Conservation (phyloP, 2,888 invertebrate species). For the Tigriopus californicus region DNA sequence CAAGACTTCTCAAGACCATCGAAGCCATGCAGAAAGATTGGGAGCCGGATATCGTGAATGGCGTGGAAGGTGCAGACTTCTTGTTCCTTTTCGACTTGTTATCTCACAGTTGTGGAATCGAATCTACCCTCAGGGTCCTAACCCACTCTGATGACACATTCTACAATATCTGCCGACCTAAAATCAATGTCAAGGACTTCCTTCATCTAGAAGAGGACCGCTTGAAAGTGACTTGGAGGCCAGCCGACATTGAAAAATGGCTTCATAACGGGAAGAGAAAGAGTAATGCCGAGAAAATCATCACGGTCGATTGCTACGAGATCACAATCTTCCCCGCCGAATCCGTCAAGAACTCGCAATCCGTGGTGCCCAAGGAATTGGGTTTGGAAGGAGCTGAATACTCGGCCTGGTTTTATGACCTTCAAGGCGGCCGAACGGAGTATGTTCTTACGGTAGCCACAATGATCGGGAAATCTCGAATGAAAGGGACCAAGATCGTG, state of each 20-base stretch:
- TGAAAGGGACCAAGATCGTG: conserved; percentile 9
- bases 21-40: not conserved
- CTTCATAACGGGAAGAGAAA: not conserved
- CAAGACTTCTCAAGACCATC: not conserved
- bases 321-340: conserved; percentile 14
- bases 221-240: conserved; percentile 7
- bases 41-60: not conserved
- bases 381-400: not conserved
- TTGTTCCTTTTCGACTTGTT: conserved; percentile 14
- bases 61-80: conserved; percentile 8
- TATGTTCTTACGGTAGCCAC: conserved; percentile 9
- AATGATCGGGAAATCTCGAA: conserved; percentile 8
- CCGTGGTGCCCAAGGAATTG: not conserved
- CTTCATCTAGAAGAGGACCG: conserved; percentile 13
- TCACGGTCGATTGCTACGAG: conserved; percentile 8
- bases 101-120: conserved; percentile 10
- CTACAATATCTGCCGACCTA: conserved; percentile 8
- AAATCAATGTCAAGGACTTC: not conserved
- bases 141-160: conserved; percentile 15
- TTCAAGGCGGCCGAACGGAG: conserved; percentile 9
- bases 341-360: conserved; percentile 1
- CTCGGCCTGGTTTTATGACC: conserved; percentile 12
- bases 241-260: conserved; percentile 13
- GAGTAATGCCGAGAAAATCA: not conserved
- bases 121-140: conserved; percentile 12